These are phyloP conservation scores for Myanophis thanlyinensis DNA, from an alignment of 2,113 vertebrate species.

Conservation along the genomic window DNA sequence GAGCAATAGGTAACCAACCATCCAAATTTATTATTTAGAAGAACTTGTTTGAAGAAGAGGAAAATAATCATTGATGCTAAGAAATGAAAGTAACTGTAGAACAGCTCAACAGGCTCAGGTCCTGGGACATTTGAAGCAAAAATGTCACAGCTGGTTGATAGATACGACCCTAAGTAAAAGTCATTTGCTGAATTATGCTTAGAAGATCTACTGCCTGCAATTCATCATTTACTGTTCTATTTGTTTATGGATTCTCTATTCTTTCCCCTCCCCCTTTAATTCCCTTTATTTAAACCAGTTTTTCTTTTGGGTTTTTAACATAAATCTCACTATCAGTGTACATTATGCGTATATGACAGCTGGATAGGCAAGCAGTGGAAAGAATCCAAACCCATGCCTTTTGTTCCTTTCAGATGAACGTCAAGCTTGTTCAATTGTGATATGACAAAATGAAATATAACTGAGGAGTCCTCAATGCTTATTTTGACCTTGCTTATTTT, in stretches of 20 bases:
- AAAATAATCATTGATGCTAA: neutral
- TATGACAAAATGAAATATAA: conserved; percentile 7
- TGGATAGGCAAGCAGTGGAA: conserved; percentile 16
- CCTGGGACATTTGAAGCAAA: neutral
- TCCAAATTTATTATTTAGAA: neutral
- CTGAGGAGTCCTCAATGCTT: neutral
- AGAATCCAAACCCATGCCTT: conserved; percentile 7
- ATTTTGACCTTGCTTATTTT: too few relatives aligned
- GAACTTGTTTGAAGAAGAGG: neutral
- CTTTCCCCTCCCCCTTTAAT: neutral
- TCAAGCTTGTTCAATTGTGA: conserved; percentile 20
- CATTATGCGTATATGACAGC: neutral
- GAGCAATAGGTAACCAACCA: neutral
- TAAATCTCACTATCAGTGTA: neutral
- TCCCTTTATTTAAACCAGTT: conserved; percentile 33
- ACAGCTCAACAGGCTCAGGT: neutral
- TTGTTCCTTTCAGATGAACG: conserved; percentile 44
- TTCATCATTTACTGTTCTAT: neutral
- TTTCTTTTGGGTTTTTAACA: neutral
- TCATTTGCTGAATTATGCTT: conserved; percentile 14
- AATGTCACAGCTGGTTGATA: neutral
- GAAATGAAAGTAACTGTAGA: neutral
- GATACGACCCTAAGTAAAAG: neutral
- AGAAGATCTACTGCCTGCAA: neutral
- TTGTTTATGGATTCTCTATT: neutral